Evolutionary conservation across 2,888 invertebrate species (phyloP), one percentile per base, ranked within the genome.

Genomic region (Sminthurides aquaticus): DNA sequence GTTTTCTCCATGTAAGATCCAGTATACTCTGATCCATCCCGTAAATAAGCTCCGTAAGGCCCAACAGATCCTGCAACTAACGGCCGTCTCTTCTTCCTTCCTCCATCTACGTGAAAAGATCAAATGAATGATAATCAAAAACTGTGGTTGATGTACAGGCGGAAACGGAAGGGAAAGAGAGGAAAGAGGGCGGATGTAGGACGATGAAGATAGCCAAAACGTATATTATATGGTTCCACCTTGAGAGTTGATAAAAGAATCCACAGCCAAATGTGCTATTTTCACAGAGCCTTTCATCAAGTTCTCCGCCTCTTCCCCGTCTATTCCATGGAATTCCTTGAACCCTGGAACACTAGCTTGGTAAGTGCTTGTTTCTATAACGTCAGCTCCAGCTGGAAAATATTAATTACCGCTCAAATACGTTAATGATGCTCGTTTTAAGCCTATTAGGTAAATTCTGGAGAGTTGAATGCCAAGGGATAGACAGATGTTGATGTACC

Each of bases 11-110:
- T 87, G 77, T 91, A 91, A 67, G 84, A 83, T 22, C 96, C 96
- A n/a, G 86, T 87, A 78, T 96, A 97, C 78, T 97, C 97, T 0
- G 95, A 95, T 15, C 90, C 90, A 78, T 97, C 92, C 76, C 89
- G 88, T 48, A 93, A 81, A 75, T 86, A 88, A 0, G 95, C 95
- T 0, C 95, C 96, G 78, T 91, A 96, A 0, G 96, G 92, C 0
- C 96, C 96, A 67, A 95, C 87, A 0, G 94, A 91, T 0, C 92
- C 96, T 25, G 90, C 91, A 57, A 96, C 84, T 73, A 87, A 77
- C 15, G 90, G 86, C 70, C 78, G 57, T 28, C 58, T 64, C 43
- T 57, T 49, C 28, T 52, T 59, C 52, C 34, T 43, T 43, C 5
- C 27, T n/a, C n/a, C n/a, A n/a, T n/a, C n/a, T n/a, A n/a, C n/a